Base-by-base conservation (phyloP, 2,113 vertebrate genomes). In the Osmerus eperlanus region DNA sequence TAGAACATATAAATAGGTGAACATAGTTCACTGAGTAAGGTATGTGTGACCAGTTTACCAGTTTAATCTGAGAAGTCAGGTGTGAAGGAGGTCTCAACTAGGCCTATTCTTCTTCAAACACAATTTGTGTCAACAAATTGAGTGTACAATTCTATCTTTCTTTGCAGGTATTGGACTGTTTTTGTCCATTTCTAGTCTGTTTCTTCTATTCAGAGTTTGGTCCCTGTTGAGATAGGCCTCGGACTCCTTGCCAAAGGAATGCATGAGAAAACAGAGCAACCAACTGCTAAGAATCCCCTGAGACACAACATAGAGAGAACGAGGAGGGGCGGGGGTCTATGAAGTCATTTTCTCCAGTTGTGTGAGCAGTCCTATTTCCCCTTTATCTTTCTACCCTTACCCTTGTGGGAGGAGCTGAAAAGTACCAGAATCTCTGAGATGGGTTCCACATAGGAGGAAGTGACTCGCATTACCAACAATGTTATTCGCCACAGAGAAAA, bases 241-340 rank as follows among this genome's bases (percentile, higher is more conserved):
- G 70, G 65, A 61, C 68, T 64, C 72, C 79, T 70, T 88, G 88
- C 83, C 84, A 87, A 85, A 84, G 41, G 76, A 85, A 86, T 88
- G 85, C 90, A 83, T 92, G 86, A 73, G 88, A 84, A 89, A 83
- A 88, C 82, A 75, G 79, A 85, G 89, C 87, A 88, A 64, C 62
- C 32, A 62, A 62, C 70, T 76, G 83, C 82, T 84, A 80, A 92
- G 84, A 78, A 85, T 78, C 84, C 84, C 80, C 84, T 58, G 19
- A 72, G 74, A 15, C 32, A 70, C 72, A 87, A 76, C 74, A 68
- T 25, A 76, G 71, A 16, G 60, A 62, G 62, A 4, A 32, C 4
- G 15, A 29, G 62, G 16, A 18, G 3, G 8, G 16, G 16, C 3
- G 79, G 83, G 78, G 87, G 87, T 83, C 61, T 25, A 75, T 77